Percentiles rank a stretch among this genome's conserved stretches.
Evolutionary conservation across 2,888 invertebrate genomes (phyloP).

Genomic region (Cyaniris semiargus): DNA sequence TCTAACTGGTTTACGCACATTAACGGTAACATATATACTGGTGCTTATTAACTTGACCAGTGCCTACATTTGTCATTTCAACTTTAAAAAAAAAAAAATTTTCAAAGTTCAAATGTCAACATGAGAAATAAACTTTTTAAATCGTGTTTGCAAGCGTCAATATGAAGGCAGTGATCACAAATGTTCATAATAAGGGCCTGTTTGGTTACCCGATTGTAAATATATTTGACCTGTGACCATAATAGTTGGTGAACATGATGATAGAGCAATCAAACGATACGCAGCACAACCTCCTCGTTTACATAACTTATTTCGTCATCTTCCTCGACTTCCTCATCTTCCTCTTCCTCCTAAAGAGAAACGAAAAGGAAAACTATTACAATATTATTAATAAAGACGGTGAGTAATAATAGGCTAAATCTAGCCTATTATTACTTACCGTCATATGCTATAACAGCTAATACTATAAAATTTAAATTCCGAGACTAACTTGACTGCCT

Average conservation of each 20-base stretch:
- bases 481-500: too few relatives aligned
- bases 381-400: too few relatives aligned
- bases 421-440: too few relatives aligned
- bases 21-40: too few relatives aligned
- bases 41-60: neutral
- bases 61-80: neutral
- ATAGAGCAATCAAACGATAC: constrained; percentile 45
- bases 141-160: neutral
- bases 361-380: too few relatives aligned
- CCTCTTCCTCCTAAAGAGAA: constrained; percentile 44
- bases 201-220: neutral
- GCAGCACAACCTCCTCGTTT: constrained; percentile 51
- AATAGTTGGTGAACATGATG: neutral
- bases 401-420: too few relatives aligned
- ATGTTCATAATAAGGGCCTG: neutral
- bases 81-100: neutral
- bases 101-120: neutral
- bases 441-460: too few relatives aligned
- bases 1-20: too few relatives aligned
- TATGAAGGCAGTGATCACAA: neutral
- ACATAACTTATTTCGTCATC: constrained; percentile 47
- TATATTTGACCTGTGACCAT: neutral
- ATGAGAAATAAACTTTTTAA: neutral
- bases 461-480: too few relatives aligned
- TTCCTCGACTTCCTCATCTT: constrained; percentile 37